Evolutionary conservation across 2,888 invertebrate species (phyloP), one percentile per base, ranked within the genome.

Genomic region (Idaea straminata): DNA sequence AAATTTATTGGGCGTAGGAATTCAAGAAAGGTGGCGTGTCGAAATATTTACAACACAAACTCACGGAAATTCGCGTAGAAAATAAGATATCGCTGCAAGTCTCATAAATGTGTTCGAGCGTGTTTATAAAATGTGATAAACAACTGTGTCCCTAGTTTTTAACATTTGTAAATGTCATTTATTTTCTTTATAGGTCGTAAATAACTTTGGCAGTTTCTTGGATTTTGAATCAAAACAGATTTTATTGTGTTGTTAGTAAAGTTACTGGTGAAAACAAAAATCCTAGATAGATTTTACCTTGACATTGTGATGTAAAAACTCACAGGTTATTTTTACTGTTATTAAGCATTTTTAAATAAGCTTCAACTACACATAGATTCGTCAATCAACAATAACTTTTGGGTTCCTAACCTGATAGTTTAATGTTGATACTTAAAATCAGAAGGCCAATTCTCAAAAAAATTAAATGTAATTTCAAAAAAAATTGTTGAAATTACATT

Each of bases 11-110:
- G 67, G 67, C 59, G 59, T 71, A 74, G 76, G 76, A 79, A 77
- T 77, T 67, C 70, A 74, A 74, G 75, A 79, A 77, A 77, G 66
- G 73, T 78, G 73, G 72, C 69, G 76, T 78, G 81, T 74, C 72
- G 81, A 83, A 79, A 79, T 75, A 74, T 84, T 83, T 80, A 84
- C 74, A 74, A 67, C 75, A 62, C 36, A 62, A 66, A 65, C 71
- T 70, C 73, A 66, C 73, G 72, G 74, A 79, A 78, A 73, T 75
- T 77, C 69, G 74, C 73, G 71, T 79, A 74, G 74, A 76, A 74
- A 80, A 78, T 76, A 81, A 77, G 66, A 79, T 79, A 77, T 78
- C 72, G 72, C 70, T 74, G 73, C 70, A 75, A 71, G 67, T 66
- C 66, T 76, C 79, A 73, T 78, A 79, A 81, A 80, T 77, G 73